Percentiles rank a stretch among this genome's conserved stretches.
phyloP scores from a whole-genome alignment of 2,888 invertebrate species.

The Harmothoe impar region DNA sequence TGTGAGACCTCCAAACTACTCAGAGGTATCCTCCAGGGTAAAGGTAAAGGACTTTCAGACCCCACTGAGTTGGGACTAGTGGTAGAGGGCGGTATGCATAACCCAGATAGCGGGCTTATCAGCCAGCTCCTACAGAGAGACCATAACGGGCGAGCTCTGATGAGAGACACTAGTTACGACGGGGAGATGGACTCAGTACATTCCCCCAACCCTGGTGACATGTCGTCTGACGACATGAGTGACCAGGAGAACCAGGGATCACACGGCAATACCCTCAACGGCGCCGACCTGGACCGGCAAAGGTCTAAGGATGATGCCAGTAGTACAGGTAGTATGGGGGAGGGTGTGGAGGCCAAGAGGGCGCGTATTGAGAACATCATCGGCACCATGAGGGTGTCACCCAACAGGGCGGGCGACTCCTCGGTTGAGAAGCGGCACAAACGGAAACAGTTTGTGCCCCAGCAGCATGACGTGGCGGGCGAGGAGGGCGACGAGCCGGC shows the following conservation, averaged over 20 bases:
- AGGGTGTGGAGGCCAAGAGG: slow-evolving; percentile 88
- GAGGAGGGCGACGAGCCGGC: slow-evolving; percentile 84
- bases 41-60: slow-evolving; percentile 89
- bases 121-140: slow-evolving; percentile 58
- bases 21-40: slow-evolving; percentile 94
- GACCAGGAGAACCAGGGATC: slow-evolving; percentile 66
- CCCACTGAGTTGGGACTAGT: slow-evolving; percentile 63
- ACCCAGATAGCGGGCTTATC: slow-evolving; percentile 32
- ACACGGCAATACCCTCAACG: slow-evolving; percentile 48
- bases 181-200: slow-evolving; percentile 64
- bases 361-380: slow-evolving; percentile 97
- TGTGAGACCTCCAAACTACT: slow-evolving; percentile 88
- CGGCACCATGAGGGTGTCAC: slow-evolving; percentile 91
- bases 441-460: slow-evolving; percentile 96
- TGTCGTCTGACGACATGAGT: slow-evolving; percentile 66
- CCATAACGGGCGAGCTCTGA: slow-evolving; percentile 43
- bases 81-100: slow-evolving; percentile 6
- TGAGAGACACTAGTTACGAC: slow-evolving; percentile 59
- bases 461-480: slow-evolving; percentile 88
- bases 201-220: slow-evolving; percentile 57
- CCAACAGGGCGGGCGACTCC: slow-evolving; percentile 64
- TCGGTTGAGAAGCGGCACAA: slow-evolving; percentile 84
- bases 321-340: slow-evolving; percentile 65
- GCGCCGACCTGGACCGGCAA: slow-evolving; percentile 59
- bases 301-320: slow-evolving; percentile 40